These are phyloP conservation scores for Cryptoprocta ferox DNA, from an alignment of 2,797 vertebrate genomes.

Conservation along the genomic window DNA sequence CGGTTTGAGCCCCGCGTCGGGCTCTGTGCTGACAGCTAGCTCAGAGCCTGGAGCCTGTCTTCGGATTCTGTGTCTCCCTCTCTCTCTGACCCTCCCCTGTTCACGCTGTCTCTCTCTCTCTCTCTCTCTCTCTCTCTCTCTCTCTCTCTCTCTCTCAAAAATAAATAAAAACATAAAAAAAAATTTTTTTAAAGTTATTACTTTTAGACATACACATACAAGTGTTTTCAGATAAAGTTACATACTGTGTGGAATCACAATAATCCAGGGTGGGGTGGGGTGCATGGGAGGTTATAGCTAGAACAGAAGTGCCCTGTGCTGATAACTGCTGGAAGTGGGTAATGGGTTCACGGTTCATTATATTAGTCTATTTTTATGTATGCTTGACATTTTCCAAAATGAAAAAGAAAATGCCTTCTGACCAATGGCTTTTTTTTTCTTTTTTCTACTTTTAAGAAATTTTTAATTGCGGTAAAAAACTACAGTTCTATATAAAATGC, in stretches of 20 bases:
- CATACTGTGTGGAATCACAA: not conserved
- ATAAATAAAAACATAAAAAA: no score
- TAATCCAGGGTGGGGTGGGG: not conserved
- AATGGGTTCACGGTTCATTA: not conserved
- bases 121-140: no score
- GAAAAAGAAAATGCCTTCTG: not conserved
- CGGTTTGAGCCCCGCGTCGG: no score
- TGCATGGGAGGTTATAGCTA: not conserved
- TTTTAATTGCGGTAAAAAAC: not conserved
- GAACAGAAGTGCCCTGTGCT: not conserved
- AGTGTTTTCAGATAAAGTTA: conserved; percentile 47
- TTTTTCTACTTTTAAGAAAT: not conserved
- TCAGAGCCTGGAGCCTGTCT: no score
- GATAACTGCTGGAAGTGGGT: not conserved
- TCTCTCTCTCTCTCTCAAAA: no score
- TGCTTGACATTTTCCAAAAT: not conserved
- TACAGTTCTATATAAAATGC: conserved; percentile 13
- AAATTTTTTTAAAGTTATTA: not conserved
- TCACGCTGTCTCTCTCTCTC: no score
- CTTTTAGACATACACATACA: not conserved
- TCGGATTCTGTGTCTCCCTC: no score
- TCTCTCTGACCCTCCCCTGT: no score
- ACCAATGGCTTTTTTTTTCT: not conserved
- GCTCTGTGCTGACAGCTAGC: no score
- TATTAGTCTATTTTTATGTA: not conserved